These are phyloP conservation scores for Eunapius fragilis DNA, from an alignment of 37 sponge, comb jelly and placozoan genomes.

Conservation along the genomic window DNA sequence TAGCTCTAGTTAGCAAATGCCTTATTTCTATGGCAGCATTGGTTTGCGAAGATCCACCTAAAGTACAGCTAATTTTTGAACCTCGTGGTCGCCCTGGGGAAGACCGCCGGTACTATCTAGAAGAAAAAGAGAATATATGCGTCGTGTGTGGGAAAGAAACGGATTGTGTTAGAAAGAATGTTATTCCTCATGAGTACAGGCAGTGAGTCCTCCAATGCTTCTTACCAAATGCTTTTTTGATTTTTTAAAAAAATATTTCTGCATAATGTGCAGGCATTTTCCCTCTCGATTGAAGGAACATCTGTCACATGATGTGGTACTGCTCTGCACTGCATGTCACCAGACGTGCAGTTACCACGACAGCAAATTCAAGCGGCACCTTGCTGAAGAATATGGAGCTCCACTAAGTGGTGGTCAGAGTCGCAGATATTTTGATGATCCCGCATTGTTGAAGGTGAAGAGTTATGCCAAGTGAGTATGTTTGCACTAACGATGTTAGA, in stretches of 20 bases:
- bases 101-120: conserved; percentile 72
- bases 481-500: not conserved
- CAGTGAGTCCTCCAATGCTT: conserved; percentile 32
- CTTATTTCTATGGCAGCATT: conserved; percentile 35
- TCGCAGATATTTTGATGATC: conserved; percentile 31
- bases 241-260: not conserved
- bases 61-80: conserved; percentile 75
- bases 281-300: conserved; percentile 65
- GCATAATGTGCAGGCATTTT: conserved; percentile 43
- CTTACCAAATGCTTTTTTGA: too few species aligned
- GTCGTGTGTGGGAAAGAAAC: conserved; percentile 76
- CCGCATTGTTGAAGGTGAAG: conserved; percentile 14
- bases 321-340: conserved; percentile 78
- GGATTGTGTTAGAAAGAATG: conserved; percentile 77
- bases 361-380: conserved; percentile 7
- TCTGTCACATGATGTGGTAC: conserved; percentile 82
- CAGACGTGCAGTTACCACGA: conserved; percentile 53
- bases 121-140: conserved; percentile 82
- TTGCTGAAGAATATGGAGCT: conserved; percentile 38
- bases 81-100: conserved; percentile 75
- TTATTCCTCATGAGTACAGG: conserved; percentile 87
- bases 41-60: conserved; percentile 60
- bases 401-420: conserved; percentile 16
- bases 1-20: too few species aligned
- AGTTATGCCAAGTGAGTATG: conserved; percentile 53